Base-by-base conservation (phyloP, 1,140 invertebrate genomes). In the Scaptomyza hsui region DNA sequence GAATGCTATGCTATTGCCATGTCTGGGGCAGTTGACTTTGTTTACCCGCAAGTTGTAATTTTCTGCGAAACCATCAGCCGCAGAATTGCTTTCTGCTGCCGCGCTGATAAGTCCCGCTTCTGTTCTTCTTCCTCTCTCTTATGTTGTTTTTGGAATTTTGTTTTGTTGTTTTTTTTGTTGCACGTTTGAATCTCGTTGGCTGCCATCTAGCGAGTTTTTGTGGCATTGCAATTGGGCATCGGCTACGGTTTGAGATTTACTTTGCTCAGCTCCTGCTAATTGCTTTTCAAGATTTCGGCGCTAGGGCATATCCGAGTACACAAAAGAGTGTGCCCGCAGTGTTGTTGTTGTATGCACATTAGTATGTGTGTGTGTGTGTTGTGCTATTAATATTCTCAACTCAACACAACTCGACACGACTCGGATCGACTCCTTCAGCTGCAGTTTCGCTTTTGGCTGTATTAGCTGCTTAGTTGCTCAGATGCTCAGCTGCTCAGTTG, bases 31-130 rank as follows among this genome's bases (percentile, higher is more conserved):
- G 77, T 88, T 86, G 82, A 88, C 74, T 86, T 88, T 86, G 82
- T 88, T 78, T 88, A 82, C 82, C 82, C 82, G 82, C 82, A 88
- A 88, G 82, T 88, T 88, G 83, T 78, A 88, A 88, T 88, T 88
- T 88, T 88, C 82, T 88, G 69, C 72, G 82, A 72, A 86, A 79
- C 80, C 82, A 79, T 82, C 82, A 78, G 78, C 82, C 67, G 37
- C 75, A 88, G 78, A 88, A 88, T 89, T 89, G 72, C 78, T 88
- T 86, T 86, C 80, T 75, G 65, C 51, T 45, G 57, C 65, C 41
- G 60, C 57, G 57, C 78, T 76, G 82, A 88, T 88, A 88, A 89
- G 70, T 88, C 75, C 82, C 82, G 82, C 82, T 86, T 88, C 82
- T 86, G 76, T 85, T 69, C 59, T 73, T 57, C 59, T 69, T 57